A percentile compares a stretch with the other conserved stretches of the same genome.
phyloP scores from a whole-genome alignment of 2,797 vertebrate species.

The Cheirogaleus major region DNA sequence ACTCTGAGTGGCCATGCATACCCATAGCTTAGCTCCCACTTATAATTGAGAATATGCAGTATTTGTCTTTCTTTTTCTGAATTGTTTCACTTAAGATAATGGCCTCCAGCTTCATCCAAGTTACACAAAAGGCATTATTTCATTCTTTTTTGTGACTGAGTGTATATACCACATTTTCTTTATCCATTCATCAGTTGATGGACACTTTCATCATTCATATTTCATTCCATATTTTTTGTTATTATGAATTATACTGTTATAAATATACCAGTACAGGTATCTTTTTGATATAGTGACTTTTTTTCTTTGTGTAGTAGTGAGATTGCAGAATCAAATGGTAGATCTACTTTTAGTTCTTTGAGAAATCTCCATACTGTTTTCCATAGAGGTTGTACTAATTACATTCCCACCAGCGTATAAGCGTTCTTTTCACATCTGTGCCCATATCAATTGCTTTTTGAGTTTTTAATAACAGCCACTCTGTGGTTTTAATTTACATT shows the following conservation, averaged over 20 bases:
- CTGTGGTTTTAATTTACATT: neutral
- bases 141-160: neutral
- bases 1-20: neutral
- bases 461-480: neutral
- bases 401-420: neutral
- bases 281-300: neutral
- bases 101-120: neutral
- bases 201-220: neutral
- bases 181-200: neutral
- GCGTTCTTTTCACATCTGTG: neutral
- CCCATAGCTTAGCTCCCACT: neutral
- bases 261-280: neutral
- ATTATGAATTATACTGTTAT: neutral
- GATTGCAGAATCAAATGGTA: neutral
- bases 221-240: neutral
- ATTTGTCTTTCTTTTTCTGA: neutral
- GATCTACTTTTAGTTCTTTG: neutral
- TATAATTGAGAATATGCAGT: neutral
- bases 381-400: neutral
- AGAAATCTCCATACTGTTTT: neutral
- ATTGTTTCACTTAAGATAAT: neutral
- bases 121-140: neutral
- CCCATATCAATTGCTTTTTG: neutral
- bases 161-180: neutral
- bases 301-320: neutral